Conservation (phyloP, 2,797 vertebrate species). For the Rhyacichthys aspro region DNA sequence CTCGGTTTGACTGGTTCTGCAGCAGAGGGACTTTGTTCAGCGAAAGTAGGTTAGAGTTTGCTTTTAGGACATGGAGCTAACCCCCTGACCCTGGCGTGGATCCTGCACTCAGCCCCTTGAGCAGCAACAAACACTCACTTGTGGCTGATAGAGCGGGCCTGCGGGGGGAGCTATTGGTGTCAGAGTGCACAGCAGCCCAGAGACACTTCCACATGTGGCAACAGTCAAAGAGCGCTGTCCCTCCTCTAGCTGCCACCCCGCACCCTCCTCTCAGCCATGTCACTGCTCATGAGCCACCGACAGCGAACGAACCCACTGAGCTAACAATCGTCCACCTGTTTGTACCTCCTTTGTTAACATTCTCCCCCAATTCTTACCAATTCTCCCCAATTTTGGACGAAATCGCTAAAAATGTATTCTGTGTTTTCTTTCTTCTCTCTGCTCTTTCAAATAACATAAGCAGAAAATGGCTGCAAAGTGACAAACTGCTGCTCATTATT, state of each 20-base stretch:
- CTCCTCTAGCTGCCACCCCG: slow-evolving; percentile 27
- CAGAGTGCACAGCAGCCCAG: slow-evolving; percentile 76
- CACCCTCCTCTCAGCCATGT: slow-evolving; percentile 28
- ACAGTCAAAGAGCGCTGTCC: slow-evolving; percentile 56
- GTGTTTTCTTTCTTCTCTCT: too few relatives aligned
- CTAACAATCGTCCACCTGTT: too few relatives aligned
- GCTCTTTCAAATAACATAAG: too few relatives aligned
- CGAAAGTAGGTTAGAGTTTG: slow-evolving; percentile 80
- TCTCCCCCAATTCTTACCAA: too few relatives aligned
- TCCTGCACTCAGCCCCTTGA: slow-evolving; percentile 66
- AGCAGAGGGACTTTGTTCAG: slow-evolving; percentile 15
- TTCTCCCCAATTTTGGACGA: too few relatives aligned
- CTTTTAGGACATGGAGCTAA: slow-evolving; percentile 77
- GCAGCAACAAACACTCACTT: slow-evolving; percentile 43
- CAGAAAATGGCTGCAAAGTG: too few relatives aligned
- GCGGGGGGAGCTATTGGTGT: slow-evolving; percentile 66
- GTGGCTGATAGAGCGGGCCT: slow-evolving; percentile 55
- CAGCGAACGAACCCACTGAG: too few relatives aligned
- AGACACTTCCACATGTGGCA: slow-evolving; percentile 76
- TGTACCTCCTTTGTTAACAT: too few relatives aligned
- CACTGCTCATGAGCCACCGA: slow-evolving; percentile 25
- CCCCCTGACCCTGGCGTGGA: slow-evolving; percentile 74
- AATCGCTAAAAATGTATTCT: too few relatives aligned
- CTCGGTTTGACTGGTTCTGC: slow-evolving; percentile 21
- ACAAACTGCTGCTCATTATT: too few relatives aligned